phyloP scores from a whole-genome alignment of 2,888 invertebrate species.

The Mythimna lalbum region DNA sequence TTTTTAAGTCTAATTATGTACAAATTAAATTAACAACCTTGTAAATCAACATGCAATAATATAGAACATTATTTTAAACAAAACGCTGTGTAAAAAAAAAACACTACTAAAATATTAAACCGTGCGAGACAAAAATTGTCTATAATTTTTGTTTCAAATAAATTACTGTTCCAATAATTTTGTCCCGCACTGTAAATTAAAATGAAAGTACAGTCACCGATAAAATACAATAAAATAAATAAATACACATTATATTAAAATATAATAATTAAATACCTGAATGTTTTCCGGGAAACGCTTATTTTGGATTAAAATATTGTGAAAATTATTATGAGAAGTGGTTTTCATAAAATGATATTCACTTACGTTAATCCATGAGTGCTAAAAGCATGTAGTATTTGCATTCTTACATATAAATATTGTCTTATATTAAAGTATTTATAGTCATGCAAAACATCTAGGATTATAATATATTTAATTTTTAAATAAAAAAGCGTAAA shows the following conservation, averaged over 20 bases:
- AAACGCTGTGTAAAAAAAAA: not conserved
- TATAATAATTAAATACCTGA: conserved; percentile 54
- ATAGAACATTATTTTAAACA: conserved; percentile 5
- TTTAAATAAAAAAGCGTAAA: conserved; percentile 81
- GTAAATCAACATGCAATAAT: conserved; percentile 62
- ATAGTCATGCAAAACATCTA: conserved; percentile 75
- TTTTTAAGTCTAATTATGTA: conserved; percentile 53
- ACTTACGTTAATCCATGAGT: conserved; percentile 63
- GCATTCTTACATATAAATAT: conserved; percentile 44
- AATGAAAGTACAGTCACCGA: conserved; percentile 1
- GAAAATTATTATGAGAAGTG: conserved; percentile 52
- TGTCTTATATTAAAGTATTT: conserved; percentile 45
- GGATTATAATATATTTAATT: conserved; percentile 54
- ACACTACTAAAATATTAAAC: conserved; percentile 1
- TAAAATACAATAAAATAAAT: conserved; percentile 4
- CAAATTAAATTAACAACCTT: conserved; percentile 49
- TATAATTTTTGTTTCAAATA: not conserved
- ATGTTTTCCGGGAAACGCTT: conserved; percentile 55
- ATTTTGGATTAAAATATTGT: conserved; percentile 46
- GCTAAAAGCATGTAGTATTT: conserved; percentile 45
- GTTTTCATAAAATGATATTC: conserved; percentile 21
- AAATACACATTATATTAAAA: conserved; percentile 25
- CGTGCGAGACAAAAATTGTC: not conserved
- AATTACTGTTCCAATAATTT: not conserved
- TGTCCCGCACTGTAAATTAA: conserved; percentile 16